Base-by-base conservation (phyloP, 2,888 invertebrate genomes). In the Girardia tigrina region DNA sequence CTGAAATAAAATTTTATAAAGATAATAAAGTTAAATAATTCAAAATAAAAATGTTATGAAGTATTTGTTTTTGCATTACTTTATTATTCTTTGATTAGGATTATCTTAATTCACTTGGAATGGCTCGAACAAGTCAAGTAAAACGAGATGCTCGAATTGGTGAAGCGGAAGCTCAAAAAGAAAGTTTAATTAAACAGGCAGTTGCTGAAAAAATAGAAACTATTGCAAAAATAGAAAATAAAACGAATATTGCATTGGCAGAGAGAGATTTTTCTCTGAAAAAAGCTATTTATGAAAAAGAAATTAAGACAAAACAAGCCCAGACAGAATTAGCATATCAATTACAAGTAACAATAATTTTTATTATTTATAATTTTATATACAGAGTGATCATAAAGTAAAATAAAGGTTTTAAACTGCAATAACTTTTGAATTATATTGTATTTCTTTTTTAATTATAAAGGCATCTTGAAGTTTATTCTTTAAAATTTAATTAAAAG, bases 181-280 rank as follows among this genome's bases (percentile, higher is more conserved):
- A 95, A 82, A 91, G 94, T 0, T 89, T 89, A 81, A 92, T 93
- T 80, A 91, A 85, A 85, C 94, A 94, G 85, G 94, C 94, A 0
- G 90, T 93, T 82, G 95, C 95, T 0, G 94, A 95, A 83, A 94
- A 95, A 84, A 92, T 94, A 83, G 88, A 94, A 72, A 92, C 94
- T 93, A 93, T 94, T 0, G 88, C 94, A 0, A 88, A 92, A 78
- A 92, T 92, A 84, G 86, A 91, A 23, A 97, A 97, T 85, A 94
- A 97, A 83, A 93, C 94, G 0, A 94, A 95, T 85, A 94, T 97
- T 77, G 94, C 95, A 0, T 94, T 94, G 84, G 92, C 95, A 0
- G 91, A 94, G 83, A 87, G 95, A 78, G 94, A 97, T 85, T 97
- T 94, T 83, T 94, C 95, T 85, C 86, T 95, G 78, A 94, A 97